Conservation (phyloP, 2,797 vertebrate genomes). For the Myotis planiceps region DNA sequence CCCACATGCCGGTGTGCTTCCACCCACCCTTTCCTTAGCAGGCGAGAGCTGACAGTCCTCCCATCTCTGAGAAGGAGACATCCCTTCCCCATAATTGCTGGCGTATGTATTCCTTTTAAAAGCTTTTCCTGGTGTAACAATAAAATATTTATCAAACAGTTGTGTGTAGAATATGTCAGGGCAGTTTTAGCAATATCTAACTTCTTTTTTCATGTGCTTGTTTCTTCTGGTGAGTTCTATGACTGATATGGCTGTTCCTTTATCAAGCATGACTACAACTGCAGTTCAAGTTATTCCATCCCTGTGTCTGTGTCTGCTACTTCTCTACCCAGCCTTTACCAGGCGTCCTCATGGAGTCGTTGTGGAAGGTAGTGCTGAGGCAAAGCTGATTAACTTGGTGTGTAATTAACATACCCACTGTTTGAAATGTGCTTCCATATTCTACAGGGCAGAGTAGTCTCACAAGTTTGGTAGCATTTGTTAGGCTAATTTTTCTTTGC, state of each 20-base stretch:
- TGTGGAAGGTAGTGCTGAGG: neutral
- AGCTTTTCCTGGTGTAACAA: conserved; percentile 87
- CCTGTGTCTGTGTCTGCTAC: rapidly evolving
- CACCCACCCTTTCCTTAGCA: conserved; percentile 20
- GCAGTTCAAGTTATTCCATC: neutral
- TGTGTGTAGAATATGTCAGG: conserved; percentile 65
- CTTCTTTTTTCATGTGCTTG: conserved; percentile 48
- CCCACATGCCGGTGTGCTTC: conserved; percentile 5
- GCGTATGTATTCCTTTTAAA: conserved; percentile 84
- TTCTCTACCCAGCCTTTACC: neutral
- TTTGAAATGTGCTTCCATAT: neutral
- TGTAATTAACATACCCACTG: neutral
- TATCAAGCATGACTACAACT: neutral
- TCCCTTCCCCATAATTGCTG: conserved; percentile 67
- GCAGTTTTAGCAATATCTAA: conserved; percentile 59
- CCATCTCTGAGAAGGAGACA: conserved; percentile 53
- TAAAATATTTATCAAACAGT: conserved; percentile 87
- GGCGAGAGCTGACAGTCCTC: conserved; percentile 67
- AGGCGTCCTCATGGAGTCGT: neutral
- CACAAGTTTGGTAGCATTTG: neutral
- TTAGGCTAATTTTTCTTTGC: neutral
- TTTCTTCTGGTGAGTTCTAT: conserved; percentile 38
- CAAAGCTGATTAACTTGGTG: neutral
- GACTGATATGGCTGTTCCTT: neutral
- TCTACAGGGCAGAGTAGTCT: neutral